Base-by-base conservation (phyloP, 2,113 vertebrate species). In the Cariama cristata region DNA sequence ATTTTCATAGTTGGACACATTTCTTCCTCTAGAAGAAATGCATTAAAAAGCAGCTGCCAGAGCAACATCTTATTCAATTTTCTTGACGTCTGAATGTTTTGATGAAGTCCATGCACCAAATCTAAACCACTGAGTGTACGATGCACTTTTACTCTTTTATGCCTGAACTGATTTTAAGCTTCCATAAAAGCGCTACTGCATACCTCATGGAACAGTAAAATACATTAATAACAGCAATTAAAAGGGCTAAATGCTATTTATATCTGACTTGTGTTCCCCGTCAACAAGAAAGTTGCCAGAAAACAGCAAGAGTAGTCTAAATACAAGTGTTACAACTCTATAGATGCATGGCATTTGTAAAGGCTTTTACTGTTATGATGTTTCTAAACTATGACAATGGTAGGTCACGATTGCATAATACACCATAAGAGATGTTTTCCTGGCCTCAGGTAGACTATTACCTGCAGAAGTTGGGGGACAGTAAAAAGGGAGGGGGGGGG, bases 311-410 rank as follows among this genome's bases (percentile, higher is more conserved):
- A 45, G 17, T 53, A 73, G 44, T 62, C 49, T 93, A 47, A 50
- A 80, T 55, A 92, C 6, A 63, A 94, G 71, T 75, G 47, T 75
- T 82, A 88, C 45, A 79, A 52, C 69, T 76, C 47, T 77, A 30
- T 35, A 44, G 69, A 20, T 73, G 4, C 49, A 58, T 94, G 79
- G 53, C 30, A 93, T 68, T 94, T 88, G 20, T 85, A 92, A 93
- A 92, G 32, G 50, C 32, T 94, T 87, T 96, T 71, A 42, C 19
- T 63, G 47, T 66, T 76, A 59, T 8, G 10, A 86, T 56, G 45
- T 76, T 95, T 91, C 80, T 81, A 77, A 96, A 90, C 28, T n/a
- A 82, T 50, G 16, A 58, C 77, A 90, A 94, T 60, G 88, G 64
- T 59, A 83, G 59, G 17, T 79, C 32, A 45, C 86, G 20, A 50